Conservation (phyloP, 2,888 invertebrate species). For the Sinotaia quadrata region DNA sequence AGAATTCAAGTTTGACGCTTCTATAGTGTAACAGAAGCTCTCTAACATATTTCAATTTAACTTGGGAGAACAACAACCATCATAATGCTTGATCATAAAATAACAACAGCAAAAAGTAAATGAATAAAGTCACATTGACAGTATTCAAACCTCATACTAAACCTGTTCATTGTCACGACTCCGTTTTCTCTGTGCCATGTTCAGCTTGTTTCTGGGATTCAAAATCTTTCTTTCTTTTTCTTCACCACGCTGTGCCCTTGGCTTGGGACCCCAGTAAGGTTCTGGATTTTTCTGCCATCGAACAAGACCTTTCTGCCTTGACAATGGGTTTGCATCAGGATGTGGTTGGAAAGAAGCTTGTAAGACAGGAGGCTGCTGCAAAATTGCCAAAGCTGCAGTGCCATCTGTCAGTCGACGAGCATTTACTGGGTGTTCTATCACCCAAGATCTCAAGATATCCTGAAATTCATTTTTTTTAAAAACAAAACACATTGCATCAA, state of each 20-base stretch:
- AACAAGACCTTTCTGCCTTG: constrained; percentile 81
- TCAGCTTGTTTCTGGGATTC: no score
- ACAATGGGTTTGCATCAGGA: constrained; percentile 85
- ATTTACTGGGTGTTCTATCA: constrained; percentile 65
- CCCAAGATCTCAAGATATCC: constrained; percentile 88
- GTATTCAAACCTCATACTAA: no score
- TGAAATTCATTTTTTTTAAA: constrained; percentile 35
- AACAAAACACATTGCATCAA: background rate
- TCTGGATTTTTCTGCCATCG: constrained; percentile 87
- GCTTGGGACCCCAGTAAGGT: constrained; percentile 93
- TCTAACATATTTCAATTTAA: no score
- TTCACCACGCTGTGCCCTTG: constrained; percentile 75
- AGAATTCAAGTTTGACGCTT: no score
- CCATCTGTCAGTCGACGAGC: constrained; percentile 55
- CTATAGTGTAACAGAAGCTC: no score
- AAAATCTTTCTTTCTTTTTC: constrained; percentile 2
- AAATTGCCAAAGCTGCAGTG: constrained; percentile 58
- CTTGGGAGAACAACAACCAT: no score
- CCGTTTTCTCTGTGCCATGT: no score
- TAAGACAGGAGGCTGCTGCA: constrained; percentile 57
- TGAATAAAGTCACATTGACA: no score
- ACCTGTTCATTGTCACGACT: no score
- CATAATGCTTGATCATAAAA: no score
- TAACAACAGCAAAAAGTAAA: no score
- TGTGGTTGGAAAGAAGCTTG: constrained; percentile 72